A percentile compares a stretch with the other conserved stretches of the same genome.
Evolutionary conservation across 2,888 invertebrate species (phyloP).

Genomic region (Pocota personata): DNA sequence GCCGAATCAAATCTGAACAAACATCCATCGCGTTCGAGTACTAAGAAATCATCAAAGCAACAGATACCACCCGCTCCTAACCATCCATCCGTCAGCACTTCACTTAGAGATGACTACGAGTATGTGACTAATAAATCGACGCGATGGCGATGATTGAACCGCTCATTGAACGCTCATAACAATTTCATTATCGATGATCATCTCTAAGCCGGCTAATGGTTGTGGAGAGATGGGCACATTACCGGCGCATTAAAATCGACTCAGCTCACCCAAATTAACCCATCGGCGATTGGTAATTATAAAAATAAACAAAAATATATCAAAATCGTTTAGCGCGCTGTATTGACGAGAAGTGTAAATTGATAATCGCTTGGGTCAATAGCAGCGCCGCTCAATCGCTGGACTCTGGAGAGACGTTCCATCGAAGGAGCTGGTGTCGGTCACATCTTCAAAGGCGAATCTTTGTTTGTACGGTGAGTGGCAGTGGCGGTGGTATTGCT

Average conservation of each 20-base stretch:
- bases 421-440: slow-evolving; percentile 23
- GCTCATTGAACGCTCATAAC: slow-evolving; percentile 58
- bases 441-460: slow-evolving; percentile 62
- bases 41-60: slow-evolving; percentile 40
- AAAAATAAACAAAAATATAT: slow-evolving; percentile 70
- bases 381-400: background rate
- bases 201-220: background rate
- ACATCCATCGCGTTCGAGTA: slow-evolving; percentile 19
- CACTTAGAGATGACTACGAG: slow-evolving; percentile 5
- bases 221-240: slow-evolving; percentile 46
- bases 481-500: slow-evolving; percentile 61
- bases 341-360: slow-evolving; percentile 68
- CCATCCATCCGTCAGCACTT: slow-evolving; percentile 32
- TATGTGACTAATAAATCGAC: slow-evolving; percentile 48
- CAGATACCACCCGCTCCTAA: slow-evolving; percentile 33
- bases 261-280: slow-evolving; percentile 64
- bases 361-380: slow-evolving; percentile 71
- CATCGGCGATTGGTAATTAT: slow-evolving; percentile 66
- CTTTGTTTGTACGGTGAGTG: slow-evolving; percentile 63
- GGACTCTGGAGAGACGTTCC: background rate
- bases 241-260: slow-evolving; percentile 70
- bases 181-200: slow-evolving; percentile 63
- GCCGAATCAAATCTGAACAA: slow-evolving; percentile 50
- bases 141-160: slow-evolving; percentile 44
- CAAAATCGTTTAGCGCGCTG: slow-evolving; percentile 57